Conservation (phyloP, 2,113 vertebrate species). For the Menidia beryllina region DNA sequence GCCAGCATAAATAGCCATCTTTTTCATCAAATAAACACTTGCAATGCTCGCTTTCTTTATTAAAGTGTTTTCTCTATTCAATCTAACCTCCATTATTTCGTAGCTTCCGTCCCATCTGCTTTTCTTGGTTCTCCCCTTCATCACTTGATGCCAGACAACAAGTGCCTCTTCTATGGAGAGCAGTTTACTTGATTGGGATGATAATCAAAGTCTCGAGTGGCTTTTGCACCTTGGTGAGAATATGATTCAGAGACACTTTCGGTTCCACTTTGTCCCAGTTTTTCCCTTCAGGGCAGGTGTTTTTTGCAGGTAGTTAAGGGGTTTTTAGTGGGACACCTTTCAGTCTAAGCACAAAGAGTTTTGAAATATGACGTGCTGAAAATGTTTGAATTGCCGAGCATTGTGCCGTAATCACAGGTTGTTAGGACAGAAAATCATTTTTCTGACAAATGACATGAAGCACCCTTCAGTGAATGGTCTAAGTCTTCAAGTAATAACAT, state of each 20-base stretch:
- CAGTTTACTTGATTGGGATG: slow-evolving; percentile 61
- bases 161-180: slow-evolving; percentile 40
- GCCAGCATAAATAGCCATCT: no score
- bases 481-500: not conserved
- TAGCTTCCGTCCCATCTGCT: not conserved
- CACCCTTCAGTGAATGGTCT: not conserved
- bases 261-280: not conserved
- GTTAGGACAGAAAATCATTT: slow-evolving; percentile 23
- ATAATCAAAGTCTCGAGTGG: slow-evolving; percentile 59
- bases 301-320: slow-evolving; percentile 3
- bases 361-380: slow-evolving; percentile 24
- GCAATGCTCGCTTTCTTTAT: not conserved
- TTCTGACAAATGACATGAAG: slow-evolving; percentile 18
- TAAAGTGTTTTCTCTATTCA: not conserved
- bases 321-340: slow-evolving; percentile 21
- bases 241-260: slow-evolving; percentile 19
- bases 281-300: not conserved
- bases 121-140: slow-evolving; percentile 3
- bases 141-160: slow-evolving; percentile 28
- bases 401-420: slow-evolving; percentile 1
- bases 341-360: slow-evolving; percentile 23
- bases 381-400: slow-evolving; percentile 31
- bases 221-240: slow-evolving; percentile 40
- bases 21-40: not conserved
- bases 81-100: not conserved